Evolutionary conservation across 2,888 invertebrate genomes (phyloP).

Genomic region (Sicus ferrugineus): DNA sequence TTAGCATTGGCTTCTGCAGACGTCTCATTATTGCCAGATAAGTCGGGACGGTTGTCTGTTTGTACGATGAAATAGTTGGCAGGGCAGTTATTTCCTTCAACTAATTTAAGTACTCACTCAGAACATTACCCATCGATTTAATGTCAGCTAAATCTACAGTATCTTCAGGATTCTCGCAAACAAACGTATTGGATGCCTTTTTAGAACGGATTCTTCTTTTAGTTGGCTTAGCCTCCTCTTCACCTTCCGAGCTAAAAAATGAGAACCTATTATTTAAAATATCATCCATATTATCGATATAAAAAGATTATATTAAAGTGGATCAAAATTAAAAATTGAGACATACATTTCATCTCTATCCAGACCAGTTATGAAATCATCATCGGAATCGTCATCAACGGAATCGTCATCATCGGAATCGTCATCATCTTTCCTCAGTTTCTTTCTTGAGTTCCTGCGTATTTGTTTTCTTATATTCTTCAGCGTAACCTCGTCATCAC

Average conservation of each 20-base stretch:
- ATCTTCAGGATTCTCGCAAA: conserved; percentile 82
- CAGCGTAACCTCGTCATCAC: conserved; percentile 75
- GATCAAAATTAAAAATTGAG: conserved; percentile 35
- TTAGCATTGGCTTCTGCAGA: conserved; percentile 66
- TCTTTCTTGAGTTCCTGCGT: conserved; percentile 74
- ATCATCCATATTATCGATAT: conserved; percentile 72
- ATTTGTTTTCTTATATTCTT: conserved; percentile 84
- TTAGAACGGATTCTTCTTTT: conserved; percentile 62
- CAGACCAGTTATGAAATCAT: conserved; percentile 68
- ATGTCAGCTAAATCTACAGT: conserved; percentile 90
- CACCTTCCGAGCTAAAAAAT: conserved; percentile 67
- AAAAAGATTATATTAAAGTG: not conserved
- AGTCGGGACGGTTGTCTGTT: conserved; percentile 73
- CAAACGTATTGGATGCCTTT: conserved; percentile 75
- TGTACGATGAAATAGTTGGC: too few relatives aligned
- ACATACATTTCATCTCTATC: conserved; percentile 65
- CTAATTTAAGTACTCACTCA: conserved; percentile 67
- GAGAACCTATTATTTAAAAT: conserved; percentile 84
- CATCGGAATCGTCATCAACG: too few relatives aligned
- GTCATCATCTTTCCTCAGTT: conserved; percentile 65
- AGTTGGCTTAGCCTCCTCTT: conserved; percentile 63
- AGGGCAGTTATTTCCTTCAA: not conserved
- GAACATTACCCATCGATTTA: conserved; percentile 80
- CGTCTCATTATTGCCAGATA: conserved; percentile 28
- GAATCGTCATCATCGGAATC: too few relatives aligned